Conservation (phyloP, 2,797 vertebrate genomes). For the Lagorchestes hirsutus region DNA sequence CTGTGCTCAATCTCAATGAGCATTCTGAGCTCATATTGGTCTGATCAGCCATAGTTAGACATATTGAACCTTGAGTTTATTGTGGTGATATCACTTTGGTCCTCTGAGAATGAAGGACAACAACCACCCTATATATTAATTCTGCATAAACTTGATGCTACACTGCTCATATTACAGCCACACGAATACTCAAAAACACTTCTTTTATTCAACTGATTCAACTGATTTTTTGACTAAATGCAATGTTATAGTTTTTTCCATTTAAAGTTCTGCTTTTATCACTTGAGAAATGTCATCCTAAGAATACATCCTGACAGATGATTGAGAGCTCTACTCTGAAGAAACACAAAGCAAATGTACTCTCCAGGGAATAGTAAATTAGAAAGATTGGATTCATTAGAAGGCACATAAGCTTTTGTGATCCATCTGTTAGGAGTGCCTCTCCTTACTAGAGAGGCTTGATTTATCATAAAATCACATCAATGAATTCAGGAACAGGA, state of each 20-base stretch:
- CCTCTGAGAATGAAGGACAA: no score
- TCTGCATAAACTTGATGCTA: not conserved
- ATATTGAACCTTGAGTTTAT: no score
- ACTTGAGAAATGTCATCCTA: conserved; percentile 72
- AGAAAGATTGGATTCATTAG: conserved; percentile 81
- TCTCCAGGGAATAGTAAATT: conserved; percentile 81
- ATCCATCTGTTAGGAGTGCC: conserved; percentile 80
- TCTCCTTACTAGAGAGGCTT: conserved; percentile 73
- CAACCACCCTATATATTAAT: not conserved
- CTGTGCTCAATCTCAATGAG: no score
- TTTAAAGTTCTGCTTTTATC: conserved; percentile 81
- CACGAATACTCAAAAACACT: conserved; percentile 18
- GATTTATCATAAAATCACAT: conserved; percentile 66
- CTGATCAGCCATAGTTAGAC: no score
- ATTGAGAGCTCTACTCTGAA: conserved; percentile 77
- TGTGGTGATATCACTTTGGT: no score
- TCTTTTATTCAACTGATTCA: conserved; percentile 41
- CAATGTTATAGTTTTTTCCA: conserved; percentile 60
- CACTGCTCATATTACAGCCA: not conserved
- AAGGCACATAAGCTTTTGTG: conserved; percentile 77
- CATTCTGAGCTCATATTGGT: no score
- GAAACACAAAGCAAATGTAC: conserved; percentile 73
- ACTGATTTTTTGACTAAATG: conserved; percentile 73
- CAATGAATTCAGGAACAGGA: conserved; percentile 71
- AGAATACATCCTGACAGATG: conserved; percentile 79